Percentiles rank a stretch among this genome's conserved stretches.
These are phyloP conservation scores for Neoitamus cyanurus DNA, from an alignment of 2,888 invertebrate species.

Conservation along the genomic window DNA sequence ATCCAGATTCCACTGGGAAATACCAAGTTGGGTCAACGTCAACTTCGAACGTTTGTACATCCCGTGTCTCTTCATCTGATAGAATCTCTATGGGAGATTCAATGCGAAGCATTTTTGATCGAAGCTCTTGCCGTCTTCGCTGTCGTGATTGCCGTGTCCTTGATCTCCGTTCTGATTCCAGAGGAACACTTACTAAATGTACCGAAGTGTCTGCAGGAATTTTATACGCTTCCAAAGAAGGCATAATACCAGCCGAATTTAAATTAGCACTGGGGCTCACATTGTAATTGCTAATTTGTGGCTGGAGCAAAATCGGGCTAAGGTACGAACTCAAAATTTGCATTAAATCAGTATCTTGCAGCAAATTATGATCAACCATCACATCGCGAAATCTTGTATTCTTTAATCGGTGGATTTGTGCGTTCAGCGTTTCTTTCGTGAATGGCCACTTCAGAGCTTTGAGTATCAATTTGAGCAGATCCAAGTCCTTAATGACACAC, in stretches of 20 bases:
- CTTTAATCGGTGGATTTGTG: constrained; percentile 61
- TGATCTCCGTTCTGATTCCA: constrained; percentile 56
- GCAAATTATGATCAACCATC: constrained; percentile 62
- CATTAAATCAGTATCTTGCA: constrained; percentile 64
- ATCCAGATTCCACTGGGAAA: constrained; percentile 52
- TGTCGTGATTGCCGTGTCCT: neutral
- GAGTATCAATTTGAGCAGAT: constrained; percentile 63
- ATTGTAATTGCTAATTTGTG: neutral
- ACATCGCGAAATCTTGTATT: constrained; percentile 62
- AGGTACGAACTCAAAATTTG: constrained; percentile 63
- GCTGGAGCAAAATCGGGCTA: constrained; percentile 50
- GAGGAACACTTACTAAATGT: constrained; percentile 61
- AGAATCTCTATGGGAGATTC: constrained; percentile 44
- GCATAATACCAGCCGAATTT: constrained; percentile 51
- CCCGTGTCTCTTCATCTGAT: constrained; percentile 57
- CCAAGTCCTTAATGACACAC: constrained; percentile 63
- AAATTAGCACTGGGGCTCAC: neutral
- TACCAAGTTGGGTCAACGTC: constrained; percentile 56
- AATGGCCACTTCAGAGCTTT: constrained; percentile 65
- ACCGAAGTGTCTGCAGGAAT: constrained; percentile 65
- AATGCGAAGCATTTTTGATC: neutral
- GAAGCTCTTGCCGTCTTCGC: neutral
- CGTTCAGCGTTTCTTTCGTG: constrained; percentile 58
- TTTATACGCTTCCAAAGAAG: constrained; percentile 62
- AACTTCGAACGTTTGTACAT: constrained; percentile 54